phyloP scores from a whole-genome alignment of 2,113 vertebrate species.

The Penelope pileata region DNA sequence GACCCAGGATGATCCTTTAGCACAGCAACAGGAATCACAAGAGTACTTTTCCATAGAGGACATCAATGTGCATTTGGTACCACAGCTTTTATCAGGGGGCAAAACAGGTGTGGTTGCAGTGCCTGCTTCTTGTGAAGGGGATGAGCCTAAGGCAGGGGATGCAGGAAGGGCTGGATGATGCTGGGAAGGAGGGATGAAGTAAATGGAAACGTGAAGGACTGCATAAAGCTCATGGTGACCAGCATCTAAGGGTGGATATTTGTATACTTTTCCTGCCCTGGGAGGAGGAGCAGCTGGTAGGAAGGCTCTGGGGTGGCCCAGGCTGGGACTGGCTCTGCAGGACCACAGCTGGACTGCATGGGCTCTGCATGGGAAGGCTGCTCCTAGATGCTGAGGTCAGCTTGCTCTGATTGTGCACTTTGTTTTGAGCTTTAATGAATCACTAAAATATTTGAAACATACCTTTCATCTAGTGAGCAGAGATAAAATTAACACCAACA shows the following conservation, averaged over 20 bases:
- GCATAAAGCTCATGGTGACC: accelerated
- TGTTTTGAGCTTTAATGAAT: not conserved
- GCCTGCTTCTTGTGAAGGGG: no score
- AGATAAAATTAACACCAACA: not conserved
- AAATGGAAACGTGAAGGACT: not conserved
- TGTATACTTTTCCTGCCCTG: not conserved
- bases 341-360: accelerated
- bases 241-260: no score
- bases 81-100: not conserved
- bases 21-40: not conserved
- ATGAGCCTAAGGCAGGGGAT: no score
- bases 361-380: accelerated
- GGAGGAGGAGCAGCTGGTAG: not conserved
- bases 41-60: not conserved
- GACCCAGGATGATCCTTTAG: not conserved
- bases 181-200: not conserved
- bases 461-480: not conserved
- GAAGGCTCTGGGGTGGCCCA: accelerated
- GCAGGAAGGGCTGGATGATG: not conserved
- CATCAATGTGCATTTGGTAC: accelerated
- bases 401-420: accelerated
- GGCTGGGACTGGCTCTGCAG: not conserved
- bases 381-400: not conserved
- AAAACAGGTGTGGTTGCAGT: not conserved
- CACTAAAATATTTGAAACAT: not conserved